phyloP scores from a whole-genome alignment of 2,888 invertebrate species.

The Metacarcinus magister region DNA sequence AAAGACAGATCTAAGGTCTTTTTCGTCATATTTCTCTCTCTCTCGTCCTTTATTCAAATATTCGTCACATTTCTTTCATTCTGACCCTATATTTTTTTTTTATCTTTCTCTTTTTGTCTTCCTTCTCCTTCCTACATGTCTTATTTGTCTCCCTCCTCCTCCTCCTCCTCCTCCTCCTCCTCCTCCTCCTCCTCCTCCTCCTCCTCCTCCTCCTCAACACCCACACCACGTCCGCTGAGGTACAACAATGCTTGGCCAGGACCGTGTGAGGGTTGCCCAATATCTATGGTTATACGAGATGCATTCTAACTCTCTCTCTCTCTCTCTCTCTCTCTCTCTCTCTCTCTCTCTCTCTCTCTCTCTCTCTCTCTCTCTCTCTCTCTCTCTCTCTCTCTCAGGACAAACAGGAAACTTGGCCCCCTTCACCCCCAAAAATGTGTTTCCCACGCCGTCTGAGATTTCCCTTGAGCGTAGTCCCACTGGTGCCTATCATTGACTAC shows the following conservation, averaged over 20 bases:
- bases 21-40: background rate
- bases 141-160: background rate
- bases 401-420: background rate
- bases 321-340: constrained; percentile 51
- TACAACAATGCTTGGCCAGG: background rate
- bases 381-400: background rate
- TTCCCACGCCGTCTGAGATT: background rate
- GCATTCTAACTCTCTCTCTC: constrained; percentile 12
- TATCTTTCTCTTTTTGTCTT: background rate
- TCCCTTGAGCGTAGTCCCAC: background rate
- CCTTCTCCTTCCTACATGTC: background rate
- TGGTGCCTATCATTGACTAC: background rate
- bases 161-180: background rate
- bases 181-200: constrained; percentile 39
- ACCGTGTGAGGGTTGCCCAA: background rate
- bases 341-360: background rate
- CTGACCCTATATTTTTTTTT: background rate
- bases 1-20: no score
- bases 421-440: background rate
- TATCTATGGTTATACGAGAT: background rate
- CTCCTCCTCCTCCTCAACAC: background rate
- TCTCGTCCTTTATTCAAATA: background rate
- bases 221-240: background rate
- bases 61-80: background rate
- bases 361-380: background rate